Evolutionary conservation across 64 coral and sea anemone species (phyloP), one percentile per base, ranked within the genome.

Genomic region (Platygyra sinensis): DNA sequence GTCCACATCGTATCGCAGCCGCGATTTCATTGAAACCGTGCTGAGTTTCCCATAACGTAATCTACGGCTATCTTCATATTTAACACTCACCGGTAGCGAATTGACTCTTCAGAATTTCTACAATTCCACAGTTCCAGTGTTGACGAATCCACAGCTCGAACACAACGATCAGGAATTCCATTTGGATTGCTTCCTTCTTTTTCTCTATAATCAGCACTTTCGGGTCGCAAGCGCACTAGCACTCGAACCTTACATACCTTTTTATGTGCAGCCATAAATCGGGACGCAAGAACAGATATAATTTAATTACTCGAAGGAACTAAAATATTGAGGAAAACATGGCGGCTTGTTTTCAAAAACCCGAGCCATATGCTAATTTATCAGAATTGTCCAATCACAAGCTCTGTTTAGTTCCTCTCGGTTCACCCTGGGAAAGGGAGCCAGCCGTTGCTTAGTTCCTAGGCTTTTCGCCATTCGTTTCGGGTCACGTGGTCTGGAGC

Each of bases 71-170:
- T 74, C 62, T 12, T 36, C 67, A 64, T 52, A 73, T 13, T 22
- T n/a, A 87, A 32, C 20, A 57, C 86, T 82, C 27, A 94, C 92
- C 88, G 67, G 51, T 83, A 94, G 18, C 38, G 69, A 83, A 94
- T 79, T 7, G 78, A 80, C 57, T 88, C 78, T 33, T 86, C 78
- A 65, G 76, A 67, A 72, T 94, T 94, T 79, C 92, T 94, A 38
- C 92, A 94, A 51, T 94, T 94, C 92, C 92, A 94, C 30, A 94
- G 0, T 57, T 89, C 92, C 19, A 94, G 76, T 11, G 92, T 83
- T 15, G 80, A 89, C 0, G 86, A 73, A 42, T 94, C 87, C 5
- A 88, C 60, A 17, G 86, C 77, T 30, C 79, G 67, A 52, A 94
- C 92, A 28, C 92, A 94, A 17, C 51, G 55, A 20, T 87, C 30